Conservation (phyloP, 1,140 invertebrate genomes). For the Amyelois transitella region DNA sequence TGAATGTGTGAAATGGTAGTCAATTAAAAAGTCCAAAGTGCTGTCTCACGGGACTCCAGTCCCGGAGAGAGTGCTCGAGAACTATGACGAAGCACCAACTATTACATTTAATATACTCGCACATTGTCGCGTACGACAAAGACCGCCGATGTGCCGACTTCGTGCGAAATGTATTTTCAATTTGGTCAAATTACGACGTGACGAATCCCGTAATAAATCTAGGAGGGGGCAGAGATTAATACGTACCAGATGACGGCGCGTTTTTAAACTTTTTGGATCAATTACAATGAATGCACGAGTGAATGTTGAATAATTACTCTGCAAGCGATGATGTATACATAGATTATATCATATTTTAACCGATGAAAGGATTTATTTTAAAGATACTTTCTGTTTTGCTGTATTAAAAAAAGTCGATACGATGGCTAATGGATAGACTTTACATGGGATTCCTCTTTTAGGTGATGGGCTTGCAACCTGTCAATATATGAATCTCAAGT, state of each 20-base stretch:
- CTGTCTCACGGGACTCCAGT: slow-evolving; percentile 6
- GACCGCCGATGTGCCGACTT: slow-evolving; percentile 30
- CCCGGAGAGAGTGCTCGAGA: slow-evolving; percentile 7
- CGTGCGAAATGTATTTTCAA: slow-evolving; percentile 30
- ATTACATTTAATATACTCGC: slow-evolving; percentile 23
- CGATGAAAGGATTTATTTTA: no score
- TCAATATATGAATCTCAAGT: no score
- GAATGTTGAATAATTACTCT: slow-evolving; percentile 4
- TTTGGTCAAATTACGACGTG: slow-evolving; percentile 38
- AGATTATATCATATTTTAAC: neutral
- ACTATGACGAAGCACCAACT: slow-evolving; percentile 18
- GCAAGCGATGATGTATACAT: neutral
- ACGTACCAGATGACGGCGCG: slow-evolving; percentile 34
- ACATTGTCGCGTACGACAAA: slow-evolving; percentile 21
- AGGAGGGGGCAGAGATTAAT: slow-evolving; percentile 42
- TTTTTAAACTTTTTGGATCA: slow-evolving; percentile 31
- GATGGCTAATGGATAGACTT: no score
- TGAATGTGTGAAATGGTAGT: neutral
- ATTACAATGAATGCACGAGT: slow-evolving; percentile 17
- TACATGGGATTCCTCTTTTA: no score
- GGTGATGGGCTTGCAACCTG: no score
- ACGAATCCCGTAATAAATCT: slow-evolving; percentile 39
- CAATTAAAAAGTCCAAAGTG: slow-evolving; percentile 16
- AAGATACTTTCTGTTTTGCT: no score
- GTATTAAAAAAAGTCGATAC: no score